Evolutionary conservation across 64 coral and sea anemone genomes (phyloP).

Genomic region (Montipora capricornis): DNA sequence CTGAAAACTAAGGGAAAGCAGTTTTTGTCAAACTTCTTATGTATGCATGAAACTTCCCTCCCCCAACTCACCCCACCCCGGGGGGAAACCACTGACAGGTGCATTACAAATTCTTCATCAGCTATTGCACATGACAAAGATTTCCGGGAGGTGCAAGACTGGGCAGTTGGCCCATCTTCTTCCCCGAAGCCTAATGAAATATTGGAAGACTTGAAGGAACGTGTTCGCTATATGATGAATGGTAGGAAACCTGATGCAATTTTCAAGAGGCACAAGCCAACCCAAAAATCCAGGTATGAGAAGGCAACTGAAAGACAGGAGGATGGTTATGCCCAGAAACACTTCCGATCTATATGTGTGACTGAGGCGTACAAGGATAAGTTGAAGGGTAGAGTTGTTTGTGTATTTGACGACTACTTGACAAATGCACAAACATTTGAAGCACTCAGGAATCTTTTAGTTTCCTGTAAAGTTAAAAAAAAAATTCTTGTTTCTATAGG

Average conservation of each 20-base stretch:
- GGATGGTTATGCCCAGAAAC: constrained; percentile 48
- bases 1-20: no score
- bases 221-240: constrained; percentile 59
- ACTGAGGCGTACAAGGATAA: constrained; percentile 35
- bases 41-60: no score
- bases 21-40: no score
- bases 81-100: no score
- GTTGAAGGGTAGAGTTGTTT: constrained; percentile 64
- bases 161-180: constrained; percentile 64
- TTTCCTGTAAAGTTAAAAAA: constrained; percentile 47
- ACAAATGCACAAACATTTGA: constrained; percentile 54
- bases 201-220: constrained; percentile 62
- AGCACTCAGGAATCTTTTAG: constrained; percentile 45
- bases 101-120: constrained; percentile 5
- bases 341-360: constrained; percentile 54
- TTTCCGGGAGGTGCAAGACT: constrained; percentile 63
- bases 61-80: no score
- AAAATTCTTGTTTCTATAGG: constrained; percentile 72
- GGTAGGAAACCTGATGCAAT: constrained; percentile 33
- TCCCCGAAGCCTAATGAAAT: background rate
- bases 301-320: background rate
- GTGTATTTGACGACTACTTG: constrained; percentile 71
- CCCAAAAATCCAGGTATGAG: constrained; percentile 40
- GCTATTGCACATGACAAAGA: constrained; percentile 74
- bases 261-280: constrained; percentile 38